These are phyloP conservation scores for Nestor notabilis DNA, from an alignment of 2,113 vertebrate genomes.

Conservation along the genomic window DNA sequence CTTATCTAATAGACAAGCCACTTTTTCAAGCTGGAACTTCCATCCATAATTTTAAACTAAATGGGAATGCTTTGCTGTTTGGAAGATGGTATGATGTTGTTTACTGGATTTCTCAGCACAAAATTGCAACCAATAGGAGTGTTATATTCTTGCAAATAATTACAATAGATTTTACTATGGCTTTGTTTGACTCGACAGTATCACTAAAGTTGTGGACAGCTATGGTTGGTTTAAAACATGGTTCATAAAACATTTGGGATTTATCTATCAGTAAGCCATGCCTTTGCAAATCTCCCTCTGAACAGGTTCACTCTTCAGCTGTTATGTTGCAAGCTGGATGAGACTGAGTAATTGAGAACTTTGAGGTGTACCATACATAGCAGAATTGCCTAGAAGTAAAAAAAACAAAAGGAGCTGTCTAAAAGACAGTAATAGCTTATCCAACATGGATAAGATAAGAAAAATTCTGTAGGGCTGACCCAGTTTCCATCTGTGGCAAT, in stretches of 20 bases:
- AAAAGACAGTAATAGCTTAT: background rate
- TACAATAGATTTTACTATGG: background rate
- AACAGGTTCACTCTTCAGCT: background rate
- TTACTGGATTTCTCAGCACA: background rate
- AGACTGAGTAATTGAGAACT: background rate
- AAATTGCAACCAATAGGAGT: background rate
- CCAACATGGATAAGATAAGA: background rate
- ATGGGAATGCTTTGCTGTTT: background rate
- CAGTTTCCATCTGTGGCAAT: background rate
- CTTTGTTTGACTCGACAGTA: background rate
- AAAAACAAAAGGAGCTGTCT: background rate
- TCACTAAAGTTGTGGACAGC: background rate
- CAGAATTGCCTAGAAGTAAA: background rate
- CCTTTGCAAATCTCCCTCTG: background rate
- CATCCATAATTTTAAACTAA: background rate
- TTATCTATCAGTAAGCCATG: background rate
- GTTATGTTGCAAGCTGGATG: background rate
- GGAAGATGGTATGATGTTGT: background rate
- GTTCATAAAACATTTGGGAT: background rate
- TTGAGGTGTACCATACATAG: background rate
- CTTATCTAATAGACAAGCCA: background rate
- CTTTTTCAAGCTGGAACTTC: background rate
- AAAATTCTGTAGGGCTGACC: background rate
- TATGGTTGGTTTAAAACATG: background rate
- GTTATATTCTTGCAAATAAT: background rate